Base-by-base conservation (phyloP, 2,888 invertebrate genomes). In the Lasioglossum malachurum region DNA sequence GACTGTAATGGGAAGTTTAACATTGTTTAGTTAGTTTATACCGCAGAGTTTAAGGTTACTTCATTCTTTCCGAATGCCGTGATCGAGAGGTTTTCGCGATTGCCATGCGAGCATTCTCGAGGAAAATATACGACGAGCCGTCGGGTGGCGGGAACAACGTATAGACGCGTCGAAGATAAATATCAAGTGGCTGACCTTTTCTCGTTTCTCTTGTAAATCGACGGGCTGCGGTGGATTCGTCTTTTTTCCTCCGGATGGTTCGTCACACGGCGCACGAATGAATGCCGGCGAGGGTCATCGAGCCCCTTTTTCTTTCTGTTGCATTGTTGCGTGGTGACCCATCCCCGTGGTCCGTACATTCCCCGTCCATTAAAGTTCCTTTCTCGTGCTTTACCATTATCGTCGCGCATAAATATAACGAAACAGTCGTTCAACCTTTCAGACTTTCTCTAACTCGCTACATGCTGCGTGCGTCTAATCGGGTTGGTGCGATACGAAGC, bases 241-340 rank as follows among this genome's bases (percentile, higher is more conserved):
- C 67, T 35, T 77, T 83, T 84, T 67, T 35, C 41, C 27, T n/a
- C 53, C 31, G 60, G 74, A 44, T 53, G 77, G 87, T 77, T 79
- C 84, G 71, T 80, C 82, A 86, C 81, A 76, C 74, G 53, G 60
- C 81, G 74, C 73, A 80, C 73, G 71, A 82, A 80, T 57, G 71
- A 78, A 72, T 64, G 44, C 71, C 77, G 69, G 75, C 64, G 75
- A 71, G 74, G 88, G 85, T 88, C 88, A 81, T 88, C 88, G 88
- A 83, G 82, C 75, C 73, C 78, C 60, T 78, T 82, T 87, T 83
- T 74, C 69, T 79, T 67, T 60, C 72, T 53, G 77, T 88, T 80
- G 86, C 92, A 89, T 91, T 86, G 92, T 91, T 89, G 82, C 82
- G 84, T 46, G 82, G 78, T 86, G 89, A 87, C 84, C 91, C 82